phyloP scores from a whole-genome alignment of 2,888 invertebrate genomes.

The Sclerodermus sp. region DNA sequence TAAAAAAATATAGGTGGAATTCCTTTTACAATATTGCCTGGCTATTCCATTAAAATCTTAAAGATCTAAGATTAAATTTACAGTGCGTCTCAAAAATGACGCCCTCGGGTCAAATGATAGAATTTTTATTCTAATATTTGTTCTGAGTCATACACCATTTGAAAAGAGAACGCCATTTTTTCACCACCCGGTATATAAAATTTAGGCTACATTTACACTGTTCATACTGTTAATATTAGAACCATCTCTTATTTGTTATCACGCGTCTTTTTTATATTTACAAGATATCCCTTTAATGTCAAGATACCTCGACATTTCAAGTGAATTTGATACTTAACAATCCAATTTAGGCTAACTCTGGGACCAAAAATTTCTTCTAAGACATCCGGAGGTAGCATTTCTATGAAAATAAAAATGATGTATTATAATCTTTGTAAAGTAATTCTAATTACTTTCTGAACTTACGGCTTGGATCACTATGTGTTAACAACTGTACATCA shows the following conservation, averaged over 20 bases:
- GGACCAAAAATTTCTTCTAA: slow-evolving; percentile 64
- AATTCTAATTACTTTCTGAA: slow-evolving; percentile 9
- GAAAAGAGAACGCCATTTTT: too few species aligned
- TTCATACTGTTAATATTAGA: too few species aligned
- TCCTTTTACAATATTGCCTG: too few species aligned
- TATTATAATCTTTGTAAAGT: slow-evolving; percentile 1
- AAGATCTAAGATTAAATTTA: too few species aligned
- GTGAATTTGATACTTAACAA: slow-evolving; percentile 83
- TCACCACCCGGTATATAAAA: too few species aligned
- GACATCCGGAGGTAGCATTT: slow-evolving; percentile 62
- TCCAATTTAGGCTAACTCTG: slow-evolving; percentile 66
- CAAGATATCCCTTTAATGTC: slow-evolving; percentile 85
- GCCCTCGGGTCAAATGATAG: too few species aligned
- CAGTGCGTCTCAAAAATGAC: too few species aligned
- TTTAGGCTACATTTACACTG: too few species aligned
- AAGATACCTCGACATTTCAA: slow-evolving; percentile 90
- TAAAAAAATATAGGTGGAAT: too few species aligned
- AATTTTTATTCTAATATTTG: too few species aligned
- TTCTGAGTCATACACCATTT: too few species aligned
- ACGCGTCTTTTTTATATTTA: slow-evolving; percentile 50
- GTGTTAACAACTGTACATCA: slow-evolving; percentile 91
- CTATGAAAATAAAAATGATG: slow-evolving; percentile 41
- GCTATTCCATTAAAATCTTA: too few species aligned
- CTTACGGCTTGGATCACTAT: slow-evolving; percentile 89
- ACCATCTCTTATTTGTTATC: not conserved